Conservation (phyloP, 2,797 vertebrate genomes). For the Forpus xanthops region DNA sequence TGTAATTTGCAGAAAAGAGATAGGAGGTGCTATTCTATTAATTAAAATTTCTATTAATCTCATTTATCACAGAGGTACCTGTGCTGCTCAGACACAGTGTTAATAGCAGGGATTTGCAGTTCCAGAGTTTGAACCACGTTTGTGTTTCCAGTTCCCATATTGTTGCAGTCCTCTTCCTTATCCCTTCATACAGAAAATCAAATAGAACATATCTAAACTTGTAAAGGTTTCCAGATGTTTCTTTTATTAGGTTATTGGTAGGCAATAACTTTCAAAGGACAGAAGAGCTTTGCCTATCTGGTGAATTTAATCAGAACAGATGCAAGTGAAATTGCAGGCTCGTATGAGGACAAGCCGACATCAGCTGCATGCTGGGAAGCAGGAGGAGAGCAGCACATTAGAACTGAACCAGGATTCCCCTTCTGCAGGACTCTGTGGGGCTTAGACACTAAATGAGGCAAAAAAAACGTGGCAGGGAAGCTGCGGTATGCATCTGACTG, state of each 20-base stretch:
- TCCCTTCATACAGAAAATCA: neutral
- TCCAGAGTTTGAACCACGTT: neutral
- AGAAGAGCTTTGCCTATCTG: neutral
- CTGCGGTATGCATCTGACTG: neutral
- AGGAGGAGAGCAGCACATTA: neutral
- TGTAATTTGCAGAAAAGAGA: neutral
- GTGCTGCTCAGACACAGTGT: neutral
- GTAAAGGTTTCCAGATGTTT: slow-evolving; percentile 14
- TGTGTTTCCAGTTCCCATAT: neutral
- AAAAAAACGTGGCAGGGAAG: neutral
- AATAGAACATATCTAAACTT: neutral
- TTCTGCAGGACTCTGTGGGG: neutral
- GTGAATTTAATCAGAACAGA: neutral
- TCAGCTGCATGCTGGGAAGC: neutral
- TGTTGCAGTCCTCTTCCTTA: neutral
- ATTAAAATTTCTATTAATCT: neutral
- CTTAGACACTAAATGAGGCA: neutral
- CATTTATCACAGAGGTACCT: neutral
- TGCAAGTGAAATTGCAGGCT: neutral
- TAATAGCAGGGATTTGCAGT: neutral
- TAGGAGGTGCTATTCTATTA: neutral
- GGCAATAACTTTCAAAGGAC: neutral
- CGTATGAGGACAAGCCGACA: neutral
- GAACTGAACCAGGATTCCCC: neutral
- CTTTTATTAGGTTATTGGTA: neutral